Evolutionary conservation across 30 jellyfish, hydroid and myxozoan genomes (phyloP).

Genomic region (Nemopilema nomurai): DNA sequence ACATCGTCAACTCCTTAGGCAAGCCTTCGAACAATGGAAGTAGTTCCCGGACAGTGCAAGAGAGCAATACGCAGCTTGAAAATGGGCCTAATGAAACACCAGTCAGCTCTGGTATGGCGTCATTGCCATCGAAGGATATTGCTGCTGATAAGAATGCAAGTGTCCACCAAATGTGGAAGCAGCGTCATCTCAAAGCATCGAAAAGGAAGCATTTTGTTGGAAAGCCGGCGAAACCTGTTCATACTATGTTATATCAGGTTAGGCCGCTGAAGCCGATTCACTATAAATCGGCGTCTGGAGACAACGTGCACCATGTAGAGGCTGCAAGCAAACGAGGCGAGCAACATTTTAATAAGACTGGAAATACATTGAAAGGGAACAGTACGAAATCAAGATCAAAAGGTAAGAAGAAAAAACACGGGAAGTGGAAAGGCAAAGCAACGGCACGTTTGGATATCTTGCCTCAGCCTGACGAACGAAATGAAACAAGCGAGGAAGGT

Average conservation of each 20-base stretch:
- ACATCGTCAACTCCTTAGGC: conserved; percentile 15
- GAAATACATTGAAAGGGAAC: background rate
- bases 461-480: conserved; percentile 40
- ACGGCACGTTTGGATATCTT: conserved; percentile 6
- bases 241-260: conserved; percentile 37
- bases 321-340: conserved; percentile 22
- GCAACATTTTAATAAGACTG: background rate
- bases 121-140: background rate
- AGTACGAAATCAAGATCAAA: background rate
- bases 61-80: background rate
- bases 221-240: conserved; percentile 2
- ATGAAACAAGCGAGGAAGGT: conserved; percentile 10
- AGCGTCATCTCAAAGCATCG: background rate
- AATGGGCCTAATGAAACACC: background rate
- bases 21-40: conserved; percentile 13
- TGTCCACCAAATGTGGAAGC: background rate
- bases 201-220: background rate
- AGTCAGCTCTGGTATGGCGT: background rate
- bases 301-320: background rate
- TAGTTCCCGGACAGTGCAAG: background rate
- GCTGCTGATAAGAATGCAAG: background rate
- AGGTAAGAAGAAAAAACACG: background rate
- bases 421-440: conserved; percentile 4
- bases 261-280: conserved; percentile 45
- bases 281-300: background rate